Evolutionary conservation across 2,113 vertebrate species (phyloP), one percentile per base, ranked within the genome.

Genomic region (Calypte anna): DNA sequence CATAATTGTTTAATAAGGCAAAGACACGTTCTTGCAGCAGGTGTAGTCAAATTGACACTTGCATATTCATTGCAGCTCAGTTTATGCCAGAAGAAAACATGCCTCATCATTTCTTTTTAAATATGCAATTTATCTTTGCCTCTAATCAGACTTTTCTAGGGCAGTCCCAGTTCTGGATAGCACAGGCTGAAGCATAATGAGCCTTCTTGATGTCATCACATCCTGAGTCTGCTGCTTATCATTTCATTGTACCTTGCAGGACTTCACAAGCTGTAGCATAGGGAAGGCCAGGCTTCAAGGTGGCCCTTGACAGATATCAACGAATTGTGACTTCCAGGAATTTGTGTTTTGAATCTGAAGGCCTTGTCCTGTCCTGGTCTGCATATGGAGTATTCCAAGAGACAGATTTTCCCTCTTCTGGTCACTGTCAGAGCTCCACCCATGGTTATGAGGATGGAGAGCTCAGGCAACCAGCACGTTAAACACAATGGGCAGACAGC

Each of bases 401-500:
- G 28, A 54, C 38, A 74, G 33, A 18, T 59, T 79, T 70, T 59
- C 38, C 43, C 22, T 54, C 21, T n/a, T 46, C 55, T 48, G 50
- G 55, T 69, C 44, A 4, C 46, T 46, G 11, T 31, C 46, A 16
- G 9, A 79, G 28, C 36, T 79, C 57, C 40, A 55, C 20, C 25
- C 40, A 1, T 14, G 58, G 30, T 54, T 44, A 24, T 30, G 30
- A 43, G 31, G 27, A 18, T 14, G 46, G 48, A n/a, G 36, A 43
- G n/a, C 36, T 43, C 30, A 22, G 55, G 28, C 53, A 48, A 14
- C 54, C 48, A 31, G 30, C 22, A 8, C 0, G 0, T 74, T 77
- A 33, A 58, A 28, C 12, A 0, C 3, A 48, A 5, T 53, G 83
- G 38, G 7, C 69, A 61, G 72, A 23, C 20, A 14, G 43, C 59